A percentile compares a stretch with the other conserved stretches of the same genome.
Evolutionary conservation across 1,140 invertebrate species (phyloP).

Genomic region (Macrotrachela quadricornifera): DNA sequence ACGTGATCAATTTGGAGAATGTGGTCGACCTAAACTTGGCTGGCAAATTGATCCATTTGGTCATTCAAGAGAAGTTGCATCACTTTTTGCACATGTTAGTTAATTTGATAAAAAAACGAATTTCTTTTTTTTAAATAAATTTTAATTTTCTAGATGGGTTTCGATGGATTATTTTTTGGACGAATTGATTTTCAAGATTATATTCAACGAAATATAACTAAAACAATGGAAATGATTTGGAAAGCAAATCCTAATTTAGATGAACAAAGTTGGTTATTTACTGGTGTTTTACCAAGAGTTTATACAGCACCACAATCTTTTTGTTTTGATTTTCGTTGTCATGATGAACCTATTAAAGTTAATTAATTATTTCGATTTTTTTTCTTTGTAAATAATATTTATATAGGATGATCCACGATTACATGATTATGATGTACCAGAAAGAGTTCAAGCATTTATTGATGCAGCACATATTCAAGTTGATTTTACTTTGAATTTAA

Average conservation of each 20-base stretch:
- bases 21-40: conserved; percentile 51
- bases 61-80: conserved; percentile 60
- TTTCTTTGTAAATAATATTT: too few species aligned
- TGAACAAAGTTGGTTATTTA: conserved; percentile 27
- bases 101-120: too few species aligned
- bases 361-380: neutral
- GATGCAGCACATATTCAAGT: conserved; percentile 7
- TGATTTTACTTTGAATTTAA: too few species aligned
- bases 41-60: conserved; percentile 90
- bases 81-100: conserved; percentile 47
- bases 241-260: conserved; percentile 33
- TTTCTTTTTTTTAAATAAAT: too few species aligned
- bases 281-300: conserved; percentile 43
- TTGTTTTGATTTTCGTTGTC: conserved; percentile 64
- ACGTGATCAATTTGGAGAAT: conserved; percentile 58
- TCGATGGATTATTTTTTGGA: conserved; percentile 63
- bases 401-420: too few species aligned
- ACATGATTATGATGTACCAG: conserved; percentile 26
- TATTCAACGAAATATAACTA: conserved; percentile 34
- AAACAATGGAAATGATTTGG: conserved; percentile 66
- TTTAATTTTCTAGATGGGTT: conserved; percentile 31
- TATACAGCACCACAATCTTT: conserved; percentile 63
- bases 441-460: conserved; percentile 28
- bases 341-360: conserved; percentile 48
- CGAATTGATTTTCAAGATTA: conserved; percentile 73